These are phyloP conservation scores for Clostera curtula DNA, from an alignment of 2,888 invertebrate genomes.

Conservation along the genomic window DNA sequence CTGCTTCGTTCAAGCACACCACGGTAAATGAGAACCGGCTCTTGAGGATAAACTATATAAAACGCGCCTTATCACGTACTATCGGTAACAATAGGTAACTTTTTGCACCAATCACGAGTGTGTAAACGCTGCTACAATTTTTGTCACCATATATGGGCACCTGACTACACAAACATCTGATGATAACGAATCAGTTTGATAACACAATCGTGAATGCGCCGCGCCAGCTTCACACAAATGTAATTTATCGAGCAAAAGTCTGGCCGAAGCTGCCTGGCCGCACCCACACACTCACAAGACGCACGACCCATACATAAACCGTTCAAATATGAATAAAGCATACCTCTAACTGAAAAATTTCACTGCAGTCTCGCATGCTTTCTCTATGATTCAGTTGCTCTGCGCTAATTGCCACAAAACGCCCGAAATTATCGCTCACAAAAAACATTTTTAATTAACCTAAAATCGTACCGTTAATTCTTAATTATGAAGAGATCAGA, in stretches of 20 bases:
- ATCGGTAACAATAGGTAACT: conserved; percentile 60
- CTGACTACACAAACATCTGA: conserved; percentile 38
- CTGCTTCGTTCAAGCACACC: conserved; percentile 54
- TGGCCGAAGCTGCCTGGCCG: no score
- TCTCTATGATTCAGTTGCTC: conserved; percentile 51
- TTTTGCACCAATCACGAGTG: conserved; percentile 79
- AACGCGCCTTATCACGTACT: conserved; percentile 69
- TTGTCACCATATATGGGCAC: conserved; percentile 86
- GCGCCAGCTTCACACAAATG: no score
- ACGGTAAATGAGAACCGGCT: conserved; percentile 57
- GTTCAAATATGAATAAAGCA: conserved; percentile 7
- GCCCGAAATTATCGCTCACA: conserved; percentile 46
- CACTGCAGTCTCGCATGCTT: conserved; percentile 39
- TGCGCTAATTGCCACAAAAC: conserved; percentile 42
- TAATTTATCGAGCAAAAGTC: no score
- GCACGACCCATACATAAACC: no score
- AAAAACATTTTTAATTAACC: conserved; percentile 38
- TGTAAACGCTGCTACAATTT: conserved; percentile 65
- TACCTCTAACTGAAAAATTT: conserved; percentile 25
- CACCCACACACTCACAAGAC: no score
- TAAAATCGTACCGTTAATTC: conserved; percentile 32
- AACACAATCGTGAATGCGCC: no score
- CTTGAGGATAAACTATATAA: conserved; percentile 73
- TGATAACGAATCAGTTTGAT: conserved; percentile 52
- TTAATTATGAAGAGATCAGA: conserved; percentile 39